These are phyloP conservation scores for Thecophora atra DNA, from an alignment of 2,888 invertebrate species.

Conservation along the genomic window DNA sequence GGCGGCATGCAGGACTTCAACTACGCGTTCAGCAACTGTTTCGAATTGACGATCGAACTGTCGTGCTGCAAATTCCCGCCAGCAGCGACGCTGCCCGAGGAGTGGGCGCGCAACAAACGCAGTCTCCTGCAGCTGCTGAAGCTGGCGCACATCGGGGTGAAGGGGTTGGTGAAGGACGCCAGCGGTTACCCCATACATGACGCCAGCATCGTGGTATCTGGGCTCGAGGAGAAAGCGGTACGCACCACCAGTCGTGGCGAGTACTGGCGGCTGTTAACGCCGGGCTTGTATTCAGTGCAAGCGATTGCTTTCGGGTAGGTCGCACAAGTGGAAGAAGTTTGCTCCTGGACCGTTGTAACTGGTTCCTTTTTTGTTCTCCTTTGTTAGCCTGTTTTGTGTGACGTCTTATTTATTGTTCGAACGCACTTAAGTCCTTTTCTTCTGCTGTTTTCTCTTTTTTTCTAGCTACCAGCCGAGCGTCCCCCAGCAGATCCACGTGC, in stretches of 20 bases:
- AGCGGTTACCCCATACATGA: slow-evolving; percentile 68
- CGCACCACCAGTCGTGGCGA: slow-evolving; percentile 84
- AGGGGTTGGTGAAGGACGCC: slow-evolving; percentile 65
- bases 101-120: slow-evolving; percentile 89
- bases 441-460: slow-evolving; percentile 22
- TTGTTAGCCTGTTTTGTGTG: background rate
- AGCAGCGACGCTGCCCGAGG: slow-evolving; percentile 74
- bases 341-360: background rate
- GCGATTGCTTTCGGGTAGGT: slow-evolving; percentile 78
- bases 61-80: slow-evolving; percentile 94
- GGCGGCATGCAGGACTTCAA: slow-evolving; percentile 99
- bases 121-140: slow-evolving; percentile 86
- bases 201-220: slow-evolving; percentile 80
- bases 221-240: slow-evolving; percentile 81
- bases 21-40: slow-evolving; percentile 93
- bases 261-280: slow-evolving; percentile 92
- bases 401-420: slow-evolving; percentile 12
- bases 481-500: slow-evolving; percentile 62
- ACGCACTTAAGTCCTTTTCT: slow-evolving; percentile 38
- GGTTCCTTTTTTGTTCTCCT: slow-evolving; percentile 25
- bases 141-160: slow-evolving; percentile 78
- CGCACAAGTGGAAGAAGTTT: background rate
- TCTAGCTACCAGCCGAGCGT: slow-evolving; percentile 69
- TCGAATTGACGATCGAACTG: slow-evolving; percentile 96
- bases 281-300: slow-evolving; percentile 83